These are phyloP conservation scores for Oconnorella tubifera DNA, from an alignment of 2,888 invertebrate genomes.

Conservation along the genomic window DNA sequence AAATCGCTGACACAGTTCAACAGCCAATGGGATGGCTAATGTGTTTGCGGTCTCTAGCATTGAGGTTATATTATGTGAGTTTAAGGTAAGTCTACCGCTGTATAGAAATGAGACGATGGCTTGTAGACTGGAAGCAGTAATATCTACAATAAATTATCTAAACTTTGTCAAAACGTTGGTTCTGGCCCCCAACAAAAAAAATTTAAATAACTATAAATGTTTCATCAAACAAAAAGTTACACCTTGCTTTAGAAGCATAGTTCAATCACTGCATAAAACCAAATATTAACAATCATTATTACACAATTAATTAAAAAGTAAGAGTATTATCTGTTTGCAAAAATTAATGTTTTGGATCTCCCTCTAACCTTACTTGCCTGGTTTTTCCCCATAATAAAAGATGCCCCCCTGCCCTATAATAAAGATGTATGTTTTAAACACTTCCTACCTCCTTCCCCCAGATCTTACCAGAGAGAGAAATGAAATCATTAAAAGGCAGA, in stretches of 20 bases:
- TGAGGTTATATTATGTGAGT: conserved; percentile 5
- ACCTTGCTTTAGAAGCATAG: too few species aligned
- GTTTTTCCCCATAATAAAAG: too few species aligned
- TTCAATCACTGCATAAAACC: not conserved
- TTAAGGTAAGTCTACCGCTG: conserved; percentile 10
- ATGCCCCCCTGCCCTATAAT: too few species aligned
- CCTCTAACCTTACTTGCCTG: too few species aligned
- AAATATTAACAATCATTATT: not conserved
- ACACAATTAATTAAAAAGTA: too few species aligned
- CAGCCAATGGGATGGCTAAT: conserved; percentile 14
- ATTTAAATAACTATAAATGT: not conserved
- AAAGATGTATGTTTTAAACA: too few species aligned
- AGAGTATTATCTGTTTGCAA: too few species aligned
- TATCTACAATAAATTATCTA: not conserved
- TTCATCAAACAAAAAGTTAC: not conserved
- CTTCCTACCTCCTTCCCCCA: too few species aligned
- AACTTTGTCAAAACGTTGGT: too few species aligned
- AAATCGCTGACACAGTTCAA: conserved; percentile 11
- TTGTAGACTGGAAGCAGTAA: conserved; percentile 6
- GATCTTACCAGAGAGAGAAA: conserved; percentile 12
- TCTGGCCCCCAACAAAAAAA: not conserved
- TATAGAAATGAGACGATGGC: conserved; percentile 9
- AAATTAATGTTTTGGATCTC: too few species aligned
- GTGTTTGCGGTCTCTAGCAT: not conserved
- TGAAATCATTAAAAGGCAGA: conserved; percentile 13